Conservation (phyloP, 2,888 invertebrate species). For the Dynastes grantii region DNA sequence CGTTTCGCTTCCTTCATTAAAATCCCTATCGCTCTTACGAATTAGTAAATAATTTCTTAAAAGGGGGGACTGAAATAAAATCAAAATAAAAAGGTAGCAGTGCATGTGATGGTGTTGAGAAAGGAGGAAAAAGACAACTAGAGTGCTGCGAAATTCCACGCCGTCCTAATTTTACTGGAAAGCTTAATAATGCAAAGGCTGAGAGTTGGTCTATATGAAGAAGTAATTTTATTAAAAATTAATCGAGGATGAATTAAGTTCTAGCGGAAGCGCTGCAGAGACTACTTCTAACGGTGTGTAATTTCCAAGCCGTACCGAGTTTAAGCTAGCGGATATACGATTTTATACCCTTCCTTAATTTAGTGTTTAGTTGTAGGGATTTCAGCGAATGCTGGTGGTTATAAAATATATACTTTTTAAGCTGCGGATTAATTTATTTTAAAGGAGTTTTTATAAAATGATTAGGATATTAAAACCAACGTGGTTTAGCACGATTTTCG, state of each 20-base stretch:
- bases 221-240: conserved; percentile 13
- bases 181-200: background rate
- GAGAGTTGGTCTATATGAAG: background rate
- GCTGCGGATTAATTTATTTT: too few species aligned
- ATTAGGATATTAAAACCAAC: too few species aligned
- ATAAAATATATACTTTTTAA: too few species aligned
- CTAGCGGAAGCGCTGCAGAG: background rate
- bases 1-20: background rate
- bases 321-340: too few species aligned
- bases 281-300: too few species aligned
- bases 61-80: background rate
- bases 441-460: too few species aligned
- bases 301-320: too few species aligned
- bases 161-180: background rate
- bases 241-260: background rate
- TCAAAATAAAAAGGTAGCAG: background rate
- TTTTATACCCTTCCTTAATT: too few species aligned
- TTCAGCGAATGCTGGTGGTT: too few species aligned
- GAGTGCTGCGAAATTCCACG: background rate
- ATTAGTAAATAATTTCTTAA: background rate
- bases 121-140: background rate
- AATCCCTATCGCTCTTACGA: background rate
- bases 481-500: too few species aligned
- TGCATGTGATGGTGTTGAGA: background rate
- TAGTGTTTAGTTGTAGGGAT: too few species aligned